Percentiles rank a stretch among this genome's conserved stretches.
These are phyloP conservation scores for Paramormyrops kingsleyae DNA, from an alignment of 2,113 vertebrate genomes.

Conservation along the genomic window DNA sequence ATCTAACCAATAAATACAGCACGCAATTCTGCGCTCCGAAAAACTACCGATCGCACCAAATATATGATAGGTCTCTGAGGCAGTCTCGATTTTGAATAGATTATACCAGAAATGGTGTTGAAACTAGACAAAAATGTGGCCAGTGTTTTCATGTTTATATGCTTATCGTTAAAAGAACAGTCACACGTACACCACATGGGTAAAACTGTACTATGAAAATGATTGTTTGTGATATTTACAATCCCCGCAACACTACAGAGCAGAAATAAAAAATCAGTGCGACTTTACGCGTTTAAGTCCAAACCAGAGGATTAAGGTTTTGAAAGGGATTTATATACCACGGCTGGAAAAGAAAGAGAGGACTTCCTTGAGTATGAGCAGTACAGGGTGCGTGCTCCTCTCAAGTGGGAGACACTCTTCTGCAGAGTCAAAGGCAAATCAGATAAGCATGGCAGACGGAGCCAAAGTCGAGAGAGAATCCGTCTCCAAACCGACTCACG, in stretches of 20 bases:
- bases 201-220: background rate
- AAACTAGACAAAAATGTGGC: background rate
- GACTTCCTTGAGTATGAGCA: background rate
- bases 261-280: background rate
- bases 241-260: background rate
- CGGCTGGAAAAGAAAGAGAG: background rate
- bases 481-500: constrained; percentile 22
- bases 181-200: background rate
- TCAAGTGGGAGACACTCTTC: background rate
- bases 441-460: constrained; percentile 34
- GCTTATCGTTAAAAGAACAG: background rate
- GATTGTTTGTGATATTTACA: background rate
- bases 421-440: background rate
- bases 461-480: constrained; percentile 32
- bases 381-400: background rate
- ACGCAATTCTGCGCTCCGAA: background rate
- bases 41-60: background rate
- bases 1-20: background rate
- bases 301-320: background rate
- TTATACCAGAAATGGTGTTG: background rate
- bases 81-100: background rate
- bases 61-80: background rate
- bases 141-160: background rate
- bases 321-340: constrained; percentile 6
- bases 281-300: background rate